A percentile compares a stretch with the other conserved stretches of the same genome.
Conservation (phyloP, 2,888 invertebrate species). For the Pomacea canaliculata region DNA sequence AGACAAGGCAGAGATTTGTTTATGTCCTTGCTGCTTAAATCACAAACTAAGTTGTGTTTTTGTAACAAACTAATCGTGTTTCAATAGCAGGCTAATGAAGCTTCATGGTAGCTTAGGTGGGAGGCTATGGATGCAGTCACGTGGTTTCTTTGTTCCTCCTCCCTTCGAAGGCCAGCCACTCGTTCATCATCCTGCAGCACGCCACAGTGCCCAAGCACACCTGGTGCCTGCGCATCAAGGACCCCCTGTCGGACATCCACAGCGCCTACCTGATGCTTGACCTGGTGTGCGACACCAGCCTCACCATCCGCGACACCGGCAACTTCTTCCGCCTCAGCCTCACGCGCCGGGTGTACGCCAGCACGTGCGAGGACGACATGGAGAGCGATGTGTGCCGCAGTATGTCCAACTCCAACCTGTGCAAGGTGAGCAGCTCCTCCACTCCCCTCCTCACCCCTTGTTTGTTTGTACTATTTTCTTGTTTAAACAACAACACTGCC, state of each 20-base stretch:
- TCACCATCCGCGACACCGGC: conserved; percentile 19
- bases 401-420: conserved; percentile 35
- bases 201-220: conserved; percentile 24
- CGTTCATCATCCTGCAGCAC: conserved; percentile 49
- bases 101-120: too few species aligned
- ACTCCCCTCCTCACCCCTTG: not conserved
- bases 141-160: too few species aligned
- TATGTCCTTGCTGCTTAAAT: too few species aligned
- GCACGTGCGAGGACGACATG: conserved; percentile 52
- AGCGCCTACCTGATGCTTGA: conserved; percentile 52
- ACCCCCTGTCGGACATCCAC: conserved; percentile 43
- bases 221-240: conserved; percentile 50
- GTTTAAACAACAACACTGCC: too few species aligned
- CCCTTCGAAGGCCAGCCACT: conserved; percentile 32
- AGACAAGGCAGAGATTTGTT: too few species aligned
- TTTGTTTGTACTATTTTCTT: too few species aligned
- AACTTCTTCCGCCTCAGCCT: conserved; percentile 36
- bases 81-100: too few species aligned
- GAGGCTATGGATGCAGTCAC: too few species aligned
- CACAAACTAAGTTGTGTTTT: too few species aligned
- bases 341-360: conserved; percentile 32
- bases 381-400: conserved; percentile 43
- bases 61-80: too few species aligned
- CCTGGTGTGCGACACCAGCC: conserved; percentile 49
- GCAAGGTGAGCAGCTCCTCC: conserved; percentile 26